Base-by-base conservation (phyloP, 2,113 vertebrate species). In the Oncorhynchus nerka region DNA sequence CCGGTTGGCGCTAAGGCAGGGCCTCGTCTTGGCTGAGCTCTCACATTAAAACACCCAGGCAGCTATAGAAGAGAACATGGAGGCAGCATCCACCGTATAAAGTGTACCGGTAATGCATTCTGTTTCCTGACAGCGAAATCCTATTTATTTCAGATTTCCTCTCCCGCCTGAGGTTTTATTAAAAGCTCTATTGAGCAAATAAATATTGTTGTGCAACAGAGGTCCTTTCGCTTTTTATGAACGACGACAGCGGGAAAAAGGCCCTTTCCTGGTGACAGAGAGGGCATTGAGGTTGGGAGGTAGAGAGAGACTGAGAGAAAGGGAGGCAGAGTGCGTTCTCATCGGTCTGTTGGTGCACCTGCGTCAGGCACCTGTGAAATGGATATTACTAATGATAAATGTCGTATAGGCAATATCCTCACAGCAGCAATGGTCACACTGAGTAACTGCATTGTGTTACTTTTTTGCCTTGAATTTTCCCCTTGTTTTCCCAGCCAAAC, bases 1-100 rank as follows among this genome's bases (percentile, higher is more conserved):
- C 34, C 84, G 85, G 84, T 89, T 79, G 80, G 83, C 86, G 75
- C 59, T 84, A 83, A 84, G 89, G 89, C 81, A 85, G 85, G 85
- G 82, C 83, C 74, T 85, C 74, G 71, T 84, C 76, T 82, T 79
- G 81, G 79, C 85, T 83, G 71, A 75, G 30, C 55, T 39, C 51
- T 57, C 19, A 62, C 16, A 9, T 39, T 57, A 34, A 61, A 73
- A 73, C 71, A 61, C 51, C 51, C 51, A 55, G 51, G 51, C 51
- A 55, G 51, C 12, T 19, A 55, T 19, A 55, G 15, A 85, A 74
- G 87, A 86, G 85, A 81, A 83, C 70, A 70, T 39, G 62, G 71
- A 77, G 73, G 73, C 79, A 20, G 68, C 61, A 51, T 74, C 19
- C 22, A 55, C 59, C 55, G 3, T 20, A 74, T 28, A 45, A 65